Percentiles rank a stretch among this genome's conserved stretches.
Conservation (phyloP, 2,888 invertebrate species). For the Stenchaetothrips biformis region DNA sequence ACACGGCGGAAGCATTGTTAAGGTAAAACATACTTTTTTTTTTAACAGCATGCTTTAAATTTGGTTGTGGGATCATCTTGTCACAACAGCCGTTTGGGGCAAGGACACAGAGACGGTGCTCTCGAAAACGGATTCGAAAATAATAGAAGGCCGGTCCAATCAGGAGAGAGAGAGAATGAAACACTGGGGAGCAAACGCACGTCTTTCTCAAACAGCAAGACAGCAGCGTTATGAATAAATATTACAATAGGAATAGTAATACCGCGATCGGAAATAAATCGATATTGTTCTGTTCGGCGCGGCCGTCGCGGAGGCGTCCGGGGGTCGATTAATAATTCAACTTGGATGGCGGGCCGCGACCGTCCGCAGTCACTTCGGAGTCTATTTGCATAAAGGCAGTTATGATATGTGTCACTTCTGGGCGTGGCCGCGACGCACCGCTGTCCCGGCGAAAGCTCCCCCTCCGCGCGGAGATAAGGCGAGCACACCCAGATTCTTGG, state of each 20-base stretch:
- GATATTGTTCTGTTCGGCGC: neutral
- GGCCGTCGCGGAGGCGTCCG: neutral
- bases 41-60: too few relatives aligned
- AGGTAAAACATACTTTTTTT: too few relatives aligned
- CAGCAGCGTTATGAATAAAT: constrained; percentile 2
- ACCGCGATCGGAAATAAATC: neutral
- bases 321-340: constrained; percentile 5
- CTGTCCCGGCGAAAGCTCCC: too few relatives aligned
- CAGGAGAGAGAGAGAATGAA: neutral
- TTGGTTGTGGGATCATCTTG: too few relatives aligned
- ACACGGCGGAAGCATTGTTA: too few relatives aligned
- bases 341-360: constrained; percentile 13
- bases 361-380: constrained; percentile 8
- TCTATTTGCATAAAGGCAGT: neutral
- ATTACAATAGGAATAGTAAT: neutral
- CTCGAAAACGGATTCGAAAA: too few relatives aligned
- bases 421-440: too few relatives aligned
- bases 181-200: neutral
- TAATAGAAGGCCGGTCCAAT: neutral
- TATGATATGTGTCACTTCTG: neutral
- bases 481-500: constrained; percentile 18
- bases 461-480: neutral
- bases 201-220: neutral
- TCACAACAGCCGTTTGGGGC: too few relatives aligned
- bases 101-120: too few relatives aligned